Conservation (phyloP, 2,797 vertebrate genomes). For the Galaxias olidus region DNA sequence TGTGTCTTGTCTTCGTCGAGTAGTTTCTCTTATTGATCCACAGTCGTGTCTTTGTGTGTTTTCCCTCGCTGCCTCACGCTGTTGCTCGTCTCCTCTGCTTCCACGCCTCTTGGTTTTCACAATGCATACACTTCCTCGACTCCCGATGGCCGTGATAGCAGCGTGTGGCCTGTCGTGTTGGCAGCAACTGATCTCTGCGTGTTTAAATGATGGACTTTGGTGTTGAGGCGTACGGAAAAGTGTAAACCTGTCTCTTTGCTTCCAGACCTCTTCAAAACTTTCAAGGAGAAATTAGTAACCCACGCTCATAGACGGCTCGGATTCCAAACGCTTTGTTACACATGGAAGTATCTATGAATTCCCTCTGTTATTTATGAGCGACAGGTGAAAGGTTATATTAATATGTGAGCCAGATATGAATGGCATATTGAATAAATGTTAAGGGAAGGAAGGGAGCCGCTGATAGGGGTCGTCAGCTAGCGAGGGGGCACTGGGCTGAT, state of each 20-base stretch:
- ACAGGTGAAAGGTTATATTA: neutral
- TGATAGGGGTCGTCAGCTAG: no score
- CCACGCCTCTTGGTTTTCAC: neutral
- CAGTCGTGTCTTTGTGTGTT: neutral
- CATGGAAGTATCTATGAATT: neutral
- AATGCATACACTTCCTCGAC: neutral
- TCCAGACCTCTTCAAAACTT: no score
- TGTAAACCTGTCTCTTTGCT: neutral
- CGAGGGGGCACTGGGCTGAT: no score
- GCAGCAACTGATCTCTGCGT: neutral
- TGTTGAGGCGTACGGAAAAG: neutral
- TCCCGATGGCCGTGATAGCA: neutral
- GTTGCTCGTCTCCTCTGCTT: neutral
- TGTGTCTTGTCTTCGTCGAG: neutral
- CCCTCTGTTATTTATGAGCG: neutral
- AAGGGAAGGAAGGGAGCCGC: no score
- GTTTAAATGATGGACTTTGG: neutral
- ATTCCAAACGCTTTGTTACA: no score
- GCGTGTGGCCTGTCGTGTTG: neutral
- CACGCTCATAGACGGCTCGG: no score
- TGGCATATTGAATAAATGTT: no score
- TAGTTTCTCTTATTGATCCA: neutral
- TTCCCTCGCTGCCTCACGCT: neutral
- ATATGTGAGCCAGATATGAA: slow-evolving; percentile 5
- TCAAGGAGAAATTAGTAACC: no score